Percentiles rank a stretch among this genome's conserved stretches.
Evolutionary conservation across 2,797 vertebrate species (phyloP).

Genomic region (Sciurus carolinensis): DNA sequence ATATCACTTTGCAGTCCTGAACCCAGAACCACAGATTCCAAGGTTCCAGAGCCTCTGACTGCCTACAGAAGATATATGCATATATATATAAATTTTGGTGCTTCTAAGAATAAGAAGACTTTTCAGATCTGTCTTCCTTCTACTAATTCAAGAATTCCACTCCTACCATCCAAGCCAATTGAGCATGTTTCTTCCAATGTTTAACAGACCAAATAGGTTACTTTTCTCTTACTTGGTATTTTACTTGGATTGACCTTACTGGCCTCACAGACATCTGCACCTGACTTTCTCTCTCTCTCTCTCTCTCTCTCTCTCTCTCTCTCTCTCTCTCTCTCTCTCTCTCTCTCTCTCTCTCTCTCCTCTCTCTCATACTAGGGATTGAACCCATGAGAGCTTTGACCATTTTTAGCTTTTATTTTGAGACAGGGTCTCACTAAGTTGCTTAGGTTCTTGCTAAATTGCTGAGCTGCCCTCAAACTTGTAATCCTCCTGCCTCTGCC

Average conservation of each 20-base stretch:
- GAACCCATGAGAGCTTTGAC: too few species aligned
- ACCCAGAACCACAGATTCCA: background rate
- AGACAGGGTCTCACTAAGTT: too few species aligned
- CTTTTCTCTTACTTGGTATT: background rate
- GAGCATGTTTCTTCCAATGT: background rate
- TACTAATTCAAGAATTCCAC: background rate
- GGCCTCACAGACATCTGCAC: background rate
- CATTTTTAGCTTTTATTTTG: too few species aligned
- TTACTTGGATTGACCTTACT: background rate
- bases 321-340: background rate
- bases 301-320: background rate
- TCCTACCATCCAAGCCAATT: background rate
- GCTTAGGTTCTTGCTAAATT: too few species aligned
- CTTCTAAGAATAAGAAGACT: background rate
- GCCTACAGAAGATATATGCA: background rate
- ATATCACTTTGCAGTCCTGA: background rate
- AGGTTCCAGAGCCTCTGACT: background rate
- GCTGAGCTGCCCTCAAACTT: too few species aligned
- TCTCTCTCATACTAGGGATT: too few species aligned
- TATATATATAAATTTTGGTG: background rate
- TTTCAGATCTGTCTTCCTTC: slow-evolving; percentile 9
- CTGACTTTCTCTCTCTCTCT: background rate
- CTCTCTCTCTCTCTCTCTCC: too few species aligned
- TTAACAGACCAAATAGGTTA: background rate
- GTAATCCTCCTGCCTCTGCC: too few species aligned